Percentiles rank a stretch among this genome's conserved stretches.
phyloP scores from a whole-genome alignment of 2,113 vertebrate genomes.

The Myocastor coypus region DNA sequence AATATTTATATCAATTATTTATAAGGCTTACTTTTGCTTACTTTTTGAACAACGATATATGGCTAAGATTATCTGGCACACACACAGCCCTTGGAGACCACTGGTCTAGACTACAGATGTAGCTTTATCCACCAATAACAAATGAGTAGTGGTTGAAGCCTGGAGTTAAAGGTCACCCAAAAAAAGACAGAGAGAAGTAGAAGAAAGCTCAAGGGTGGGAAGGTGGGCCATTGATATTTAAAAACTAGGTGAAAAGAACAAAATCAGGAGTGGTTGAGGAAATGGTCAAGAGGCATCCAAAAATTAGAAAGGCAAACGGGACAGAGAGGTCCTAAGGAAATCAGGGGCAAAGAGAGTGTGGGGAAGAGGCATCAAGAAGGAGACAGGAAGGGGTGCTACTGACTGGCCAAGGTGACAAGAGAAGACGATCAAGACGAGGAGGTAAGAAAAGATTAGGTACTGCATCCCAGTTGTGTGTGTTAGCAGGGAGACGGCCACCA shows the following conservation, averaged over 20 bases:
- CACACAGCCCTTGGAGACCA: neutral
- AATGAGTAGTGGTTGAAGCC: neutral
- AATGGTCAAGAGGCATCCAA: too few species aligned
- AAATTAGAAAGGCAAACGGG: neutral
- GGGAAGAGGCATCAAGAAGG: neutral
- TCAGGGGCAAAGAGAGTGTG: neutral
- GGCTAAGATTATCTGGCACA: neutral
- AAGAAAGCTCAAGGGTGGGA: neutral
- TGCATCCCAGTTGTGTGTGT: neutral
- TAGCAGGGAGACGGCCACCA: neutral
- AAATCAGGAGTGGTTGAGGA: neutral
- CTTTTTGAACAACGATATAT: constrained; percentile 39
- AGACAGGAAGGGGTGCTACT: neutral
- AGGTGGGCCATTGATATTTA: neutral
- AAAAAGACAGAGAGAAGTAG: neutral
- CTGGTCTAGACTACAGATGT: neutral
- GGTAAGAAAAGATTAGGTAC: neutral
- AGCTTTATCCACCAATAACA: neutral
- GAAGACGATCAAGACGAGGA: neutral
- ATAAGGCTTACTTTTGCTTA: neutral
- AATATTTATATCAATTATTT: neutral
- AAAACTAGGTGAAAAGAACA: neutral
- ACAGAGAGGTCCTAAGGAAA: neutral
- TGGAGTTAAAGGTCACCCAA: neutral
- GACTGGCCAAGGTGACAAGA: neutral